These are phyloP conservation scores for Acrobasis repandana DNA, from an alignment of 2,888 invertebrate species.

Conservation along the genomic window DNA sequence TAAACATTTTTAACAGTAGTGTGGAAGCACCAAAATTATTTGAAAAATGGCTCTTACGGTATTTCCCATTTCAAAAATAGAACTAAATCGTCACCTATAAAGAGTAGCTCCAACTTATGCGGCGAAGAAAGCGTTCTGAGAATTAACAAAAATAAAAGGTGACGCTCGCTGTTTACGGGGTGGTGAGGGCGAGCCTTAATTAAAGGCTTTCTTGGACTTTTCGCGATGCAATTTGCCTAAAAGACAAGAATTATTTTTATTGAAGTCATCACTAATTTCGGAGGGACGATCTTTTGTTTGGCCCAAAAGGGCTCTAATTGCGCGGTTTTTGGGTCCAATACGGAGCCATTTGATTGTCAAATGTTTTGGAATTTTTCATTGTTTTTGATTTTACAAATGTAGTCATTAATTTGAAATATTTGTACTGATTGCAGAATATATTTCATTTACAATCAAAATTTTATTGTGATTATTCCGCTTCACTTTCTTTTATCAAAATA, in stretches of 20 bases:
- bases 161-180: constrained; percentile 80
- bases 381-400: constrained; percentile 8
- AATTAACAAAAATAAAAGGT: constrained; percentile 83
- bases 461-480: too few species aligned
- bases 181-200: constrained; percentile 75
- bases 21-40: too few species aligned
- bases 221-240: constrained; percentile 83
- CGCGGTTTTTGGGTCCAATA: constrained; percentile 65
- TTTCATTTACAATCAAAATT: too few species aligned
- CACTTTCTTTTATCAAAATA: too few species aligned
- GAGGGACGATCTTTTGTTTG: constrained; percentile 69
- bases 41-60: too few species aligned
- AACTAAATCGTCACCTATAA: constrained; percentile 29
- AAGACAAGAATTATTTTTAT: constrained; percentile 84
- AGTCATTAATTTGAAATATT: not conserved
- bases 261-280: constrained; percentile 83
- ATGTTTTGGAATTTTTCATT: constrained; percentile 30
- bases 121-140: constrained; percentile 77
- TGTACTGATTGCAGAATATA: too few species aligned
- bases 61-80: too few species aligned
- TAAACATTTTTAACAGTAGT: too few species aligned
- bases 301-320: constrained; percentile 79
- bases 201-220: constrained; percentile 82
- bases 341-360: constrained; percentile 52
- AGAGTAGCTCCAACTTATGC: constrained; percentile 71